A percentile compares a stretch with the other conserved stretches of the same genome.
Evolutionary conservation across 2,113 vertebrate genomes (phyloP).

Genomic region (Maylandia zebra): DNA sequence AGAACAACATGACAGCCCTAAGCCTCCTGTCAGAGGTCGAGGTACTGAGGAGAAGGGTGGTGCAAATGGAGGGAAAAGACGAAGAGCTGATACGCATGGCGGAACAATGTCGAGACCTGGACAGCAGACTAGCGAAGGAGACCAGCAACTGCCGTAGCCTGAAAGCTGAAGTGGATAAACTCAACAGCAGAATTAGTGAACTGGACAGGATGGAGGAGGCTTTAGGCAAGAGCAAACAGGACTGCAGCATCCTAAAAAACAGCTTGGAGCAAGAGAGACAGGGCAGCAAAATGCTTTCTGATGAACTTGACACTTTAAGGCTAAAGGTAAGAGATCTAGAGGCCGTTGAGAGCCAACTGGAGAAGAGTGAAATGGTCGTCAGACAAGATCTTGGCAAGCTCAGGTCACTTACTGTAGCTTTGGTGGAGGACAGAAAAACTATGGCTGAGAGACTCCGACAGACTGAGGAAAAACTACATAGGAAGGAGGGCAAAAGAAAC

Average conservation of each 20-base stretch:
- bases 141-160: constrained; percentile 77
- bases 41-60: constrained; percentile 82
- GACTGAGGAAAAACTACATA: constrained; percentile 83
- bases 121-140: constrained; percentile 83
- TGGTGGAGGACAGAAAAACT: constrained; percentile 91
- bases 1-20: constrained; percentile 78
- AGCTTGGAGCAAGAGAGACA: constrained; percentile 86
- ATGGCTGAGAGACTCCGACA: constrained; percentile 86
- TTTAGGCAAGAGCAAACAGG: constrained; percentile 88
- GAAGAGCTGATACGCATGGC: constrained; percentile 93
- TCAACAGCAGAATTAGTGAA: constrained; percentile 85
- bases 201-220: constrained; percentile 90
- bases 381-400: constrained; percentile 90
- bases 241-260: constrained; percentile 82
- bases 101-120: constrained; percentile 87
- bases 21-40: constrained; percentile 85
- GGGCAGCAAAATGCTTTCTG: constrained; percentile 78
- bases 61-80: constrained; percentile 97
- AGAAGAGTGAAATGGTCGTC: constrained; percentile 82
- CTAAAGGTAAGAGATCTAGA: constrained; percentile 85
- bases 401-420: constrained; percentile 88
- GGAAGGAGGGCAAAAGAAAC: constrained; percentile 76
- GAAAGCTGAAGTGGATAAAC: constrained; percentile 85
- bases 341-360: constrained; percentile 76
- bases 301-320: constrained; percentile 84